A percentile compares a stretch with the other conserved stretches of the same genome.
Conservation (phyloP, 2,888 invertebrate genomes). For the Lasioglossum marginatum region DNA sequence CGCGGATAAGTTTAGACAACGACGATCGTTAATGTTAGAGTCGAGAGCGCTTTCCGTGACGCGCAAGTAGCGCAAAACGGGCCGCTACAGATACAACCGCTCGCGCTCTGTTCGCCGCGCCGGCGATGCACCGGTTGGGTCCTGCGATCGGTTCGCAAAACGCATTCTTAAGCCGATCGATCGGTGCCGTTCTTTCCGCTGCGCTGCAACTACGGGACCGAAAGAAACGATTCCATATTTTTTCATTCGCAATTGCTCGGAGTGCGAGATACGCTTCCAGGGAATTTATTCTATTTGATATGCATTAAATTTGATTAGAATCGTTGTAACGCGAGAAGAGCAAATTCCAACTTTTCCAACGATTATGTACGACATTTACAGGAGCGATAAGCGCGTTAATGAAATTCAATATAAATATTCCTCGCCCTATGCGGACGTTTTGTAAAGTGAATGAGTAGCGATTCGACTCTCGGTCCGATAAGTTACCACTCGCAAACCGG, state of each 20-base stretch:
- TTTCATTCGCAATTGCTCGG: neutral
- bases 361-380: neutral
- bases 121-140: neutral
- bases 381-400: neutral
- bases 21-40: constrained; percentile 40
- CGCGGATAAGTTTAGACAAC: constrained; percentile 36
- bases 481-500: neutral
- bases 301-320: neutral
- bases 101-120: neutral
- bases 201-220: neutral
- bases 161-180: neutral
- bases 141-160: neutral
- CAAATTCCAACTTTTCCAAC: neutral
- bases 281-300: no score
- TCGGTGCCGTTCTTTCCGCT: neutral
- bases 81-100: constrained; percentile 3
- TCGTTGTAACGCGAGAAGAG: neutral
- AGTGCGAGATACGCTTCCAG: neutral
- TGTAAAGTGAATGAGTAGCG: neutral
- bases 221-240: neutral
- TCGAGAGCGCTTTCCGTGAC: constrained; percentile 54
- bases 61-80: constrained; percentile 50
- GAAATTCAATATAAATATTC: neutral
- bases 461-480: neutral
- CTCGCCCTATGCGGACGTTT: neutral